Evolutionary conservation across 2,888 invertebrate genomes (phyloP).

Genomic region (Rhorus exstirpatorius): DNA sequence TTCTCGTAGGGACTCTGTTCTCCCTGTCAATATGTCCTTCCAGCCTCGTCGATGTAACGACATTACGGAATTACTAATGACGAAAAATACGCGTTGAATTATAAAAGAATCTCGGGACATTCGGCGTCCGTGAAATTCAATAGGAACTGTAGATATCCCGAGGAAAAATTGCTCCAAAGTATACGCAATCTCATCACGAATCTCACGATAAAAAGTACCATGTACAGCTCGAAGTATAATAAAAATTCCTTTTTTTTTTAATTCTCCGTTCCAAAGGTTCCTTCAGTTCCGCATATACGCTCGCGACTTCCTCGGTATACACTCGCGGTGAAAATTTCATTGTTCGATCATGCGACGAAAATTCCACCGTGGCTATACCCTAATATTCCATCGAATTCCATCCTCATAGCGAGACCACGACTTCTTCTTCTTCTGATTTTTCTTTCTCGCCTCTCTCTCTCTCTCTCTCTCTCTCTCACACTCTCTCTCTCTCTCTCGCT

Average conservation of each 20-base stretch:
- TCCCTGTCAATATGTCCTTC: too few species aligned
- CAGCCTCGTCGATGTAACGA: neutral
- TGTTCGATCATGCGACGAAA: constrained; percentile 69
- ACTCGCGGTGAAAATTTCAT: constrained; percentile 59
- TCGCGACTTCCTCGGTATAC: constrained; percentile 29
- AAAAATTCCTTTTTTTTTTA: constrained; percentile 18
- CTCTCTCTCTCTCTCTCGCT: constrained; percentile 20
- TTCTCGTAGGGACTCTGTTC: too few species aligned
- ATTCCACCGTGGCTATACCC: constrained; percentile 50
- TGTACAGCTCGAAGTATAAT: constrained; percentile 25
- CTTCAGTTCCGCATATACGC: constrained; percentile 40
- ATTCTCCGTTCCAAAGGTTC: constrained; percentile 24
- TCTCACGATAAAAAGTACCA: constrained; percentile 16
- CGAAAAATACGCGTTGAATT: constrained; percentile 17
- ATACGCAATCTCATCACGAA: constrained; percentile 40
- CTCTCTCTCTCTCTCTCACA: constrained; percentile 29
- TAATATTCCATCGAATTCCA: constrained; percentile 65
- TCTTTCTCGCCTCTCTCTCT: constrained; percentile 39
- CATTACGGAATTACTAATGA: neutral
- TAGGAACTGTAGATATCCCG: constrained; percentile 15
- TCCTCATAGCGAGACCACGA: constrained; percentile 38
- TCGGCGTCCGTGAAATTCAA: constrained; percentile 1
- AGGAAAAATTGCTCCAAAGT: neutral
- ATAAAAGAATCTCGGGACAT: neutral
- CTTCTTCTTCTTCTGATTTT: constrained; percentile 26